Conservation (phyloP, 2,888 invertebrate genomes). For the Melanostoma mellinum region DNA sequence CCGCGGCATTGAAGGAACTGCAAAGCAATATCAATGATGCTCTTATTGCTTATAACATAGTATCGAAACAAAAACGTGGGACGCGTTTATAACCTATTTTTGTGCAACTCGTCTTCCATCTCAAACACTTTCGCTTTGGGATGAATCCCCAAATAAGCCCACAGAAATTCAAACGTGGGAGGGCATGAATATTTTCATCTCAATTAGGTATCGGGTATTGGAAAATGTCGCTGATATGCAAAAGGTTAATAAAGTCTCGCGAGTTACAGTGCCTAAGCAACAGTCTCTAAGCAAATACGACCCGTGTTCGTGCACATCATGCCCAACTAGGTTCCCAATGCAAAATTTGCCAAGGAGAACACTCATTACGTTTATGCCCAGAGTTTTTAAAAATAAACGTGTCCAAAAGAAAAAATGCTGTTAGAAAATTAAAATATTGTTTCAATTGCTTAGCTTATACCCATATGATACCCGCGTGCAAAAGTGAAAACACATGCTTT, state of each 20-base stretch:
- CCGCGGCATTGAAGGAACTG: neutral
- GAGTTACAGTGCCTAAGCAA: neutral
- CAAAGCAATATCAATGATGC: constrained; percentile 35
- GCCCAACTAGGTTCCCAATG: too few species aligned
- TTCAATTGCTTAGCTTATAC: constrained; percentile 14
- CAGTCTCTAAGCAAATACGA: neutral
- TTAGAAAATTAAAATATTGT: too few species aligned
- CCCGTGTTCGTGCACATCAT: too few species aligned
- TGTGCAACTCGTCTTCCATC: constrained; percentile 45
- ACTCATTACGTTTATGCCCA: too few species aligned
- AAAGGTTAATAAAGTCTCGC: neutral
- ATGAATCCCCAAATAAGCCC: constrained; percentile 22
- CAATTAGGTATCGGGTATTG: constrained; percentile 42
- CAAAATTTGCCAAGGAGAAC: too few species aligned
- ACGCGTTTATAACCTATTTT: constrained; percentile 41
- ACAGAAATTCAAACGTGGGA: constrained; percentile 47
- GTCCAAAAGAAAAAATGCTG: too few species aligned
- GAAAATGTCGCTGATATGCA: constrained; percentile 36
- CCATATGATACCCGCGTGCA: neutral
- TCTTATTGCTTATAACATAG: constrained; percentile 8
- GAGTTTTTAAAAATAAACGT: too few species aligned
- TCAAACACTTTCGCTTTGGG: constrained; percentile 31
- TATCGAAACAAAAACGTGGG: constrained; percentile 30
- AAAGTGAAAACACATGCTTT: too few species aligned
- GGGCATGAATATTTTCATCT: constrained; percentile 37